phyloP scores from a whole-genome alignment of 2,797 vertebrate genomes.

The Smutsia gigantea region DNA sequence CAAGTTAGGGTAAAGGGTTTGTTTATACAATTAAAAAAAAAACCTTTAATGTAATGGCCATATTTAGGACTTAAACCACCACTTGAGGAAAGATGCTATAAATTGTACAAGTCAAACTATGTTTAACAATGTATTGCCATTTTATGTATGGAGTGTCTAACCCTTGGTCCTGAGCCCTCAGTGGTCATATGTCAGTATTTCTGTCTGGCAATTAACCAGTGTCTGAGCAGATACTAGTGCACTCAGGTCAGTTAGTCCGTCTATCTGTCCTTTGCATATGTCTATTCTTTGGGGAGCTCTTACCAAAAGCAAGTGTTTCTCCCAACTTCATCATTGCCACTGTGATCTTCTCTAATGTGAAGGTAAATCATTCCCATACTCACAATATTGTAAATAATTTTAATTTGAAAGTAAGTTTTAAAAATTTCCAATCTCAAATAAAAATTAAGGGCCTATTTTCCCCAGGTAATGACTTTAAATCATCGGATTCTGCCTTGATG shows the following conservation, averaged over 20 bases:
- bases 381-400: constrained; percentile 66
- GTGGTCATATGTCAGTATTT: constrained; percentile 78
- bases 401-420: constrained; percentile 39
- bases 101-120: constrained; percentile 41
- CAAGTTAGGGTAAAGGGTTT: not conserved
- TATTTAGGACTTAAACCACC: not conserved
- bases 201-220: constrained; percentile 82
- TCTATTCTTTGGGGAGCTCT: constrained; percentile 74
- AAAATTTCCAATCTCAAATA: not conserved
- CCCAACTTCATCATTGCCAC: constrained; percentile 58
- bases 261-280: constrained; percentile 84
- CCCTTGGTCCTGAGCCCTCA: constrained; percentile 76
- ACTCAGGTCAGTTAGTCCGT: constrained; percentile 79
- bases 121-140: constrained; percentile 29
- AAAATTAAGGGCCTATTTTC: not conserved
- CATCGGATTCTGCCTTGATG: not conserved
- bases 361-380: constrained; percentile 72
- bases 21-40: not conserved
- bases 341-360: constrained; percentile 58
- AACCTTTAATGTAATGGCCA: constrained; percentile 2
- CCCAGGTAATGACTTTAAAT: not conserved
- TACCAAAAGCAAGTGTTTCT: constrained; percentile 73
- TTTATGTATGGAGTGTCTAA: constrained; percentile 60
- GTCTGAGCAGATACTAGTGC: constrained; percentile 81
- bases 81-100: not conserved